Conservation (phyloP, 2,797 vertebrate genomes). For the Platyrinchus mystaceus region DNA sequence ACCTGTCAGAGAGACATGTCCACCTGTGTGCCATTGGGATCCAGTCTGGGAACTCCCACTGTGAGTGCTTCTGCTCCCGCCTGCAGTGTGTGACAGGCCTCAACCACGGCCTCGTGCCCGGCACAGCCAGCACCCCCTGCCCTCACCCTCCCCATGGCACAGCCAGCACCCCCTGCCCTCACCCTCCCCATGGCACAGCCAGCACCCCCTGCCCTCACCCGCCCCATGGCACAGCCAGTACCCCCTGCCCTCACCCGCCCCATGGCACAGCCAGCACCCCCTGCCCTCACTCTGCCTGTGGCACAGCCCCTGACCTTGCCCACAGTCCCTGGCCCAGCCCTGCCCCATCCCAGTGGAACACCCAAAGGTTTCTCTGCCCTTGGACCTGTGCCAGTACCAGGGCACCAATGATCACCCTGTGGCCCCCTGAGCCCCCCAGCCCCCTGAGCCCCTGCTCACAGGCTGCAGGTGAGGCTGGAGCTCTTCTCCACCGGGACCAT, state of each 20-base stretch:
- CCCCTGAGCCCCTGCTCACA: constrained; percentile 51
- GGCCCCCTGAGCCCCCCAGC: too few species aligned
- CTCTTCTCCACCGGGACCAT: constrained; percentile 79
- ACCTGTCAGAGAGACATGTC: constrained; percentile 84
- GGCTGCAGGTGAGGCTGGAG: constrained; percentile 73
- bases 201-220: too few species aligned
- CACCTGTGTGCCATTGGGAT: constrained; percentile 82
- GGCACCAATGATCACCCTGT: rapidly evolving
- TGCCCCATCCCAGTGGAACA: neutral
- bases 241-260: neutral
- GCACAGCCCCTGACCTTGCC: neutral
- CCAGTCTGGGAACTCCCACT: constrained; percentile 93
- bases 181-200: neutral
- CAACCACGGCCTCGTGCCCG: rapidly evolving
- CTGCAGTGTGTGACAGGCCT: constrained; percentile 47
- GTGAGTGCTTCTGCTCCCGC: constrained; percentile 81
- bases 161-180: rapidly evolving
- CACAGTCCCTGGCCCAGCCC: rapidly evolving
- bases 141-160: too few species aligned
- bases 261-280: rapidly evolving
- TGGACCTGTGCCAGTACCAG: rapidly evolving
- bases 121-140: rapidly evolving
- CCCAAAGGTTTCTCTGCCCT: rapidly evolving
- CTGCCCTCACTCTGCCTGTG: rapidly evolving
- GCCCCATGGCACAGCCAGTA: rapidly evolving